Evolutionary conservation across 2,888 invertebrate genomes (phyloP), one percentile per base, ranked within the genome.

Genomic region (Leuctra nigra): DNA sequence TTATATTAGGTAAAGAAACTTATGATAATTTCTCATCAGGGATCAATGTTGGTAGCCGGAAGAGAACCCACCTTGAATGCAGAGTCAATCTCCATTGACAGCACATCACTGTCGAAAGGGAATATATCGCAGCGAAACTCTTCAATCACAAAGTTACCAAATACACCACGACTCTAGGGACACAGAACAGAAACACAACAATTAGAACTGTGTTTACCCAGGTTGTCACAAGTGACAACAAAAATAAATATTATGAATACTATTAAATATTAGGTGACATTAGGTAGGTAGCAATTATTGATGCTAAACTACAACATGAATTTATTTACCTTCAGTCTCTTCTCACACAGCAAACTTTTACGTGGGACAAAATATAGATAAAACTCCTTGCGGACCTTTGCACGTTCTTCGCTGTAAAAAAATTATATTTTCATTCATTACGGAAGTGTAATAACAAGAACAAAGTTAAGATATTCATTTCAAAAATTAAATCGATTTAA

Each of bases 301-400:
- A n/a, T n/a, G n/a, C n/a, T n/a, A n/a, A n/a, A n/a, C n/a, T n/a
- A n/a, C n/a, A n/a, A n/a, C n/a, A n/a, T n/a, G n/a, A n/a, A n/a
- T 41, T 11, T 29, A 57, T 61, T 63, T 66, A 76, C 77, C 68
- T 77, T 84, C 9, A 97, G 75, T 65, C 87, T 86, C 64, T 89
- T 91, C 68, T 90, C 86, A 72, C 96, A 96, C 0, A 94, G 74
- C 61, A 90, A 80, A 68, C 91, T 94, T 66, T 84, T 86, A 4
- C 90, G 80, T 0, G 96, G 95, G 3, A 95, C 87, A 69, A 95
- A 94, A 68, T 91, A 86, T 39, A 97, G 74, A 68, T 94, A 91
- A 68, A 88, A 94, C 61, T 90, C 87, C 61, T 88, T 65, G 66
- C 64, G 68, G 64, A 73, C 65, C 64, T 68, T 67, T 44, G 69